A percentile compares a stretch with the other conserved stretches of the same genome.
Evolutionary conservation across 2,888 invertebrate species (phyloP).

Genomic region (Pristionchus maxplancki): DNA sequence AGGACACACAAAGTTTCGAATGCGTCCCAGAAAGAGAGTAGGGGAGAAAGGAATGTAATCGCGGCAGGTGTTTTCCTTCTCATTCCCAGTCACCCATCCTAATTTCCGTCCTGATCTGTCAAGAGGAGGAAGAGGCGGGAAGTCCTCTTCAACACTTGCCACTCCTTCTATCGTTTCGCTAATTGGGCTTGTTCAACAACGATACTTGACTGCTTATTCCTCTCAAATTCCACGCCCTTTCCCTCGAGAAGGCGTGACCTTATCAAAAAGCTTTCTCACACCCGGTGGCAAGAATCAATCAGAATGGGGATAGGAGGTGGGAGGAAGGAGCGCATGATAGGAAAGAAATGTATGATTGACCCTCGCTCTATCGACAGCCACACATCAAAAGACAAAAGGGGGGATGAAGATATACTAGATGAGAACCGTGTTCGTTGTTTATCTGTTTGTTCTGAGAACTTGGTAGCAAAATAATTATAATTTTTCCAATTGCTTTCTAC

Average conservation of each 20-base stretch:
- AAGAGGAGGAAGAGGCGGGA: not conserved
- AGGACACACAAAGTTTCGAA: not conserved
- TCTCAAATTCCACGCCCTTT: conserved; percentile 17
- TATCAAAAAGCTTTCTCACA: not conserved
- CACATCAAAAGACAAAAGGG: too few relatives aligned
- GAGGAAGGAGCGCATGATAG: not conserved
- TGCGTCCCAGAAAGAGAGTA: not conserved
- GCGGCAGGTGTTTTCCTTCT: not conserved
- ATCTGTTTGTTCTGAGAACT: too few relatives aligned
- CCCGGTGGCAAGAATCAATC: not conserved
- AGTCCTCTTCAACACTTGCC: not conserved
- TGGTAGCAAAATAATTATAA: too few relatives aligned
- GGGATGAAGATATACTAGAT: too few relatives aligned
- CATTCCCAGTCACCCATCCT: not conserved
- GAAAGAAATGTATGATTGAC: not conserved
- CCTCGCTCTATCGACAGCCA: not conserved
- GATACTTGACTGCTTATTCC: not conserved
- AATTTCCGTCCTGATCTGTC: not conserved
- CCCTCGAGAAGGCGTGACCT: not conserved
- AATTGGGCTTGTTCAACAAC: not conserved
- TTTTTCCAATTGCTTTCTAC: too few relatives aligned
- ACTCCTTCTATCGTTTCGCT: not conserved
- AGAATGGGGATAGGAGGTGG: not conserved
- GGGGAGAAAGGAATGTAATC: not conserved
- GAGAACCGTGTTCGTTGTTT: too few relatives aligned